Conservation (phyloP, 1,140 invertebrate genomes). For the Steinernema khuongi region DNA sequence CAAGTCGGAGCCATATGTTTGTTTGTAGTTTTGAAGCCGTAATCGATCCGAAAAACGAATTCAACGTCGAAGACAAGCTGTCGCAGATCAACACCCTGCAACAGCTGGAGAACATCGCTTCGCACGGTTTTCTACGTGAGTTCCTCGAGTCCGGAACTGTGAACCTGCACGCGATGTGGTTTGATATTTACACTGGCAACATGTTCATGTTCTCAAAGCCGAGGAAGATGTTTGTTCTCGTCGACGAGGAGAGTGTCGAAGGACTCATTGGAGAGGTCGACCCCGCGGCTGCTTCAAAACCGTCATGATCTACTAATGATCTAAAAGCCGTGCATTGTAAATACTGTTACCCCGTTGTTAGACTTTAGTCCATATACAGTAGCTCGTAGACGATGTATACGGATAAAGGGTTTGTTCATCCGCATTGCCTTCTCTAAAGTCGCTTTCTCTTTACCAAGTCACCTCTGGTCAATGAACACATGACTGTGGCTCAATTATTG, state of each 20-base stretch:
- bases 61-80: slow-evolving; percentile 80
- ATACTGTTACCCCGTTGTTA: neutral
- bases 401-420: no score
- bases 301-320: neutral
- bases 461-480: no score
- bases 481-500: no score
- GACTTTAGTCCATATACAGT: no score
- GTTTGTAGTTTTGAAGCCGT: slow-evolving; percentile 75
- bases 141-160: slow-evolving; percentile 74
- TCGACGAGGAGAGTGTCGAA: slow-evolving; percentile 36
- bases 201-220: slow-evolving; percentile 67
- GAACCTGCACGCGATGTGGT: slow-evolving; percentile 87
- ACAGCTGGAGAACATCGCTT: slow-evolving; percentile 86
- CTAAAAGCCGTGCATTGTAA: neutral
- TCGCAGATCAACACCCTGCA: slow-evolving; percentile 88
- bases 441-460: no score
- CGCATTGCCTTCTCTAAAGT: no score
- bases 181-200: slow-evolving; percentile 91
- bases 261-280: slow-evolving; percentile 33
- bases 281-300: slow-evolving; percentile 1
- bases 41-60: slow-evolving; percentile 85
- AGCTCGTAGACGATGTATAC: no score
- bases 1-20: no score
- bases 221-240: slow-evolving; percentile 37
- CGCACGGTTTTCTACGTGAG: slow-evolving; percentile 82